phyloP scores from a whole-genome alignment of 2,797 vertebrate species.

The Acanthiza pusilla region DNA sequence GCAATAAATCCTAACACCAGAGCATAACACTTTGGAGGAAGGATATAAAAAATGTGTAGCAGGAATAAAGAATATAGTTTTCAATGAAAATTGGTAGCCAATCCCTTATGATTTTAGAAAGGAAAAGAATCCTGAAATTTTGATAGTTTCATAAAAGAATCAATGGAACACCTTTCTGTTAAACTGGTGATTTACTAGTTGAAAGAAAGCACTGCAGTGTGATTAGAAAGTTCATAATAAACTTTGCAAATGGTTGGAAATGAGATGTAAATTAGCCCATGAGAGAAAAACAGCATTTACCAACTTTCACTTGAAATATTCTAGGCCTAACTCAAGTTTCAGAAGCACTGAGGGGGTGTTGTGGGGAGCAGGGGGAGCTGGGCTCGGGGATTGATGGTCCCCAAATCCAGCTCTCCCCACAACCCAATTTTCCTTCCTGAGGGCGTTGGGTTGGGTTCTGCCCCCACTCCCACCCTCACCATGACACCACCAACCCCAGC shows the following conservation, averaged over 20 bases:
- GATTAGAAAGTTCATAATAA: background rate
- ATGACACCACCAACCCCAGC: fast-evolving
- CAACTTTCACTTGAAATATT: background rate
- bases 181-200: background rate
- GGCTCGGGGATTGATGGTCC: fast-evolving
- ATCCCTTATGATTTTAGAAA: no score
- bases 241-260: background rate
- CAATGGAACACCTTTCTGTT: background rate
- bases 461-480: background rate
- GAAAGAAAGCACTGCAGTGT: background rate
- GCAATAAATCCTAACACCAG: background rate
- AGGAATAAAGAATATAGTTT: no score
- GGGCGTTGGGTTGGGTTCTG: fast-evolving
- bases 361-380: background rate
- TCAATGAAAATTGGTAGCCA: no score
- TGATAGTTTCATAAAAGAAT: background rate
- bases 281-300: background rate
- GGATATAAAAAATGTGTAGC: background rate
- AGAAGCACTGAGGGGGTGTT: background rate
- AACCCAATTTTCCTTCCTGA: fast-evolving
- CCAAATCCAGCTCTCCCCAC: background rate
- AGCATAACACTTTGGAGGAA: background rate
- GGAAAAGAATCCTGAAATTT: no score
- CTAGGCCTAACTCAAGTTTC: background rate
- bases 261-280: background rate